Base-by-base conservation (phyloP, 2,113 vertebrate species). In the Tretioscincus oriximinensis region DNA sequence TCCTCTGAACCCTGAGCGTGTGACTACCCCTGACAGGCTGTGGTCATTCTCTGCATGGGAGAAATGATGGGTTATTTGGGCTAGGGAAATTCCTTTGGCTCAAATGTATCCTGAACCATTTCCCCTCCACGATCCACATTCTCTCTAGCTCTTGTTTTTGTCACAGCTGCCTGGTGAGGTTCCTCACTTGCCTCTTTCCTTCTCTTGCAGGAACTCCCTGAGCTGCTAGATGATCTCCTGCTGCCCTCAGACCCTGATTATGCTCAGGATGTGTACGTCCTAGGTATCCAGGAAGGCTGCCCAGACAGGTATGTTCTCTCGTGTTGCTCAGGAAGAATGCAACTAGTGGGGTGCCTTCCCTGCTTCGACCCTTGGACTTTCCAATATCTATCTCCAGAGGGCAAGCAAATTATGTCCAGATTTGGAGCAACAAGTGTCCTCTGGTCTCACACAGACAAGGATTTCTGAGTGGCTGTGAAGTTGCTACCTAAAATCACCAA, bases 201-300 rank as follows among this genome's bases (percentile, higher is more conserved):
- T 83, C 54, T 72, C 82, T 85, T 24, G 45, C 85, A 98, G 97
- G 97, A 96, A 66, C 94, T 98, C 76, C 98, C 98, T 1, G 82
- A 81, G 2, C 97, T 95, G 90, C 92, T 99, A 83, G 97, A 99
- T 9, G 98, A 99, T 81, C 95, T 99, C 81, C 93, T 99, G 82
- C 93, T 99, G 77, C 98, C 98, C 1, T 88, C 96, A 0, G 98
- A 98, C 84, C 96, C 96, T 9, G 97, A 98, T 91, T 97, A 96
- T 90, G 97, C 96, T 81, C 98, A 99, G 93, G 98, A 99, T 87
- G 93, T 99, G 90, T 99, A 99, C 16, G 90, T 99, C 22, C 93
- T 99, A 26, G 98, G 98, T 0, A 96, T 98, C 83, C 98, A 99
- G 91, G 98, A 99, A 92, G 98, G 98, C 90, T 97, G 97, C 91